A percentile compares a stretch with the other conserved stretches of the same genome.
phyloP scores from a whole-genome alignment of 2,888 invertebrate species.

The Cephus sareptanus region DNA sequence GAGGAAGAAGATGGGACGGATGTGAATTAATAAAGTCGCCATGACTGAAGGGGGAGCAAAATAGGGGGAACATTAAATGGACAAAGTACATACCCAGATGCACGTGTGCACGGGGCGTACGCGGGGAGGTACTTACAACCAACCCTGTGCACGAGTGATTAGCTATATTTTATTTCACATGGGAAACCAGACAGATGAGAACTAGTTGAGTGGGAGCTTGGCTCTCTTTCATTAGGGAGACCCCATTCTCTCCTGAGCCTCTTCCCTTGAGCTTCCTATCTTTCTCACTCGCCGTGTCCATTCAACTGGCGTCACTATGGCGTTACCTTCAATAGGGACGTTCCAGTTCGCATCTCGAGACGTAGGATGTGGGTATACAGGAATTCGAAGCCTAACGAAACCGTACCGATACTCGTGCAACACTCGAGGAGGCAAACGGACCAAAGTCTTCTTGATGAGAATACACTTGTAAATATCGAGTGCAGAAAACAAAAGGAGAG shows the following conservation, averaged over 20 bases:
- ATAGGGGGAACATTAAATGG: not conserved
- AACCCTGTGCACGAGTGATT: constrained; percentile 62
- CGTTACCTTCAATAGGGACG: constrained; percentile 53
- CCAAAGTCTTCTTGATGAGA: not conserved
- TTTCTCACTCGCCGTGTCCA: constrained; percentile 34
- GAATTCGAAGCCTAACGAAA: not conserved
- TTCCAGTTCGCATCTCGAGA: not conserved
- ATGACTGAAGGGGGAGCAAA: constrained; percentile 27
- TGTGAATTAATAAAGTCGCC: constrained; percentile 44
- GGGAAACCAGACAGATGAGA: constrained; percentile 66
- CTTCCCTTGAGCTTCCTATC: constrained; percentile 21
- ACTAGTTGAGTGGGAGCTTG: constrained; percentile 65
- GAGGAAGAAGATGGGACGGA: constrained; percentile 24
- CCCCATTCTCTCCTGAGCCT: constrained; percentile 34
- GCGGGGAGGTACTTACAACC: constrained; percentile 50
- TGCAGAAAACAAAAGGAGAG: not conserved
- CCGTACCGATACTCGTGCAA: not conserved
- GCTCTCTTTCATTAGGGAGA: constrained; percentile 60
- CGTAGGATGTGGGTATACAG: not conserved
- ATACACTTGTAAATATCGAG: not conserved
- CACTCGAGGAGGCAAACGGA: not conserved
- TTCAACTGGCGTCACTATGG: constrained; percentile 45
- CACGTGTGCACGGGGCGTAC: constrained; percentile 23
- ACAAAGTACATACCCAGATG: constrained; percentile 24
- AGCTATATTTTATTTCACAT: constrained; percentile 67